phyloP scores from a whole-genome alignment of 1,140 invertebrate genomes.

The Drosophila nasuta region DNA sequence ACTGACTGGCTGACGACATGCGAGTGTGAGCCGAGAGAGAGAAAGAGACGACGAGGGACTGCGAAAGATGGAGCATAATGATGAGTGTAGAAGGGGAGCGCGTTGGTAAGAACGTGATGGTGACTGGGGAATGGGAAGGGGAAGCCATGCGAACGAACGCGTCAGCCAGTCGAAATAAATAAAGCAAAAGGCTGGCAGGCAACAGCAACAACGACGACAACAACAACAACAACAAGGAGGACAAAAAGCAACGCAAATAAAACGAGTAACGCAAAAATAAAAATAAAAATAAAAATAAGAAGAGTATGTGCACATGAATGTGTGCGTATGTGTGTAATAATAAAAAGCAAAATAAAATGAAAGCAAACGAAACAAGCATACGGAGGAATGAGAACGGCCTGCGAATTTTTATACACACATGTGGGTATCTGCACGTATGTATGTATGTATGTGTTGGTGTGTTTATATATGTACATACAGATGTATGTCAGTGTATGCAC shows the following conservation, averaged over 20 bases:
- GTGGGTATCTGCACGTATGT: slow-evolving; percentile 9
- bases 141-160: slow-evolving; percentile 57
- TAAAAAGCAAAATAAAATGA: slow-evolving; percentile 65
- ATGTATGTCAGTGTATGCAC: slow-evolving; percentile 4
- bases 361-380: slow-evolving; percentile 52
- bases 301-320: too few relatives aligned
- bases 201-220: slow-evolving; percentile 37
- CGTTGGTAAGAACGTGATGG: slow-evolving; percentile 19
- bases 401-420: slow-evolving; percentile 62
- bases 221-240: slow-evolving; percentile 24
- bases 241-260: slow-evolving; percentile 43
- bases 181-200: slow-evolving; percentile 59
- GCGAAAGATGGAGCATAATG: slow-evolving; percentile 21
- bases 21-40: not conserved
- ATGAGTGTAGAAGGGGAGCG: slow-evolving; percentile 36
- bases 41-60: not conserved
- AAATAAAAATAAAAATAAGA: slow-evolving; percentile 54
- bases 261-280: slow-evolving; percentile 57
- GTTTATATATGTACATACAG: not conserved
- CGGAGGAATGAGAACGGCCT: slow-evolving; percentile 55
- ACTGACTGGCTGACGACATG: slow-evolving; percentile 49
- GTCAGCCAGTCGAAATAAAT: slow-evolving; percentile 68
- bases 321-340: slow-evolving; percentile 40
- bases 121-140: slow-evolving; percentile 2
- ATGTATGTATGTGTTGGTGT: not conserved